Evolutionary conservation across 2,797 vertebrate species (phyloP), one percentile per base, ranked within the genome.

Genomic region (Vespertilio murinus): DNA sequence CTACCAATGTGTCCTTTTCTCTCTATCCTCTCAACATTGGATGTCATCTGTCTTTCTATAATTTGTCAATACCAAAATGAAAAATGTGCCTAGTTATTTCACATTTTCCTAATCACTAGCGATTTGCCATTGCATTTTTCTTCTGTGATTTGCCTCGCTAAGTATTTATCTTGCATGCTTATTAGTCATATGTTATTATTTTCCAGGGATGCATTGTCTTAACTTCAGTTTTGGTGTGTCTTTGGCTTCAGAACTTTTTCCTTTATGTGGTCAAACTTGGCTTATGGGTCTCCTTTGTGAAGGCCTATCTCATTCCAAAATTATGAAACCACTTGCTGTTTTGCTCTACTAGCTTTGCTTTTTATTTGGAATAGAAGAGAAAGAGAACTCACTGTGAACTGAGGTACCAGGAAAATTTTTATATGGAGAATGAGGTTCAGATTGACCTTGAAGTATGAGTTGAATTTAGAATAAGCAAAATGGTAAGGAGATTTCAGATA

Each of bases 321-420:
- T 52, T 91, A 81, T 80, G 78, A 94, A 88, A 25, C 28, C 38
- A 71, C 42, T 87, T 91, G 64, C 81, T 93, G 0, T 92, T 94
- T 90, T 92, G 42, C 56, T 79, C n/a, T 73, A 65, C 30, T 81
- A 64, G 54, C 81, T 61, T 94, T 74, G 54, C 12, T 54, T 90
- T 93, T 74, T 71, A 88, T 86, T 85, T 90, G 35, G 61, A 78
- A 82, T 90, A 33, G 35, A 92, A 81, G 54, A 88, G 45, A 77
- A 92, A 75, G 45, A 82, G 38, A 94, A 90, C 82, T 74, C 56
- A 30, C n/a, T 93, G 33, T 90, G 77, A 83, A 71, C 42, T 75
- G 30, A 92, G 73, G 30, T 71, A 13, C 35, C 65, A 92, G 85
- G 49, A 74, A 94, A 38, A 73, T 75, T 67, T 91, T 77, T 25